Conservation (phyloP, 2,888 invertebrate species). For the Nesidiocoris tenuis region DNA sequence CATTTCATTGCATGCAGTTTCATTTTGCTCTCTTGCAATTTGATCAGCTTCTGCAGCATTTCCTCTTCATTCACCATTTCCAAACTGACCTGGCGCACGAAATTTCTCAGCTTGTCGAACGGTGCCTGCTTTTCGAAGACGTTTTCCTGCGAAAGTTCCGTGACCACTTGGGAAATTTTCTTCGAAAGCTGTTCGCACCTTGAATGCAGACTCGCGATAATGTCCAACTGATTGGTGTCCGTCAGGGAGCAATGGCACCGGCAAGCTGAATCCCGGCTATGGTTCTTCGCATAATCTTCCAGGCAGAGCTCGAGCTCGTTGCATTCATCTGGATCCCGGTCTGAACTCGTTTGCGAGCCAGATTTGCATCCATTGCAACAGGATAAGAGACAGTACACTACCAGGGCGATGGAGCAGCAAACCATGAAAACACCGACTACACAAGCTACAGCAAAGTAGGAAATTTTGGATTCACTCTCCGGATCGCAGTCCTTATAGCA, state of each 20-base stretch:
- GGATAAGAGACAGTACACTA: conserved; percentile 21
- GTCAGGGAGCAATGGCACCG: conserved; percentile 17
- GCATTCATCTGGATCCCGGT: not conserved
- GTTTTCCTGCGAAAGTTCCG: conserved; percentile 22
- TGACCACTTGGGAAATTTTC: conserved; percentile 20
- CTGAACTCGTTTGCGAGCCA: conserved; percentile 2
- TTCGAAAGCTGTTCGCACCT: conserved; percentile 19
- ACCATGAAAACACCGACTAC: not conserved
- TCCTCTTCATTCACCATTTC: conserved; percentile 28
- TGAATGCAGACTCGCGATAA: conserved; percentile 11
- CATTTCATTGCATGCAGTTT: too few species aligned
- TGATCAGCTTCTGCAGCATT: conserved; percentile 1
- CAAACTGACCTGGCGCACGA: conserved; percentile 8
- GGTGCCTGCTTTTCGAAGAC: conserved; percentile 3
- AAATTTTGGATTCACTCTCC: not conserved
- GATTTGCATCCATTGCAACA: too few species aligned
- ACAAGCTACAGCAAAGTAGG: not conserved
- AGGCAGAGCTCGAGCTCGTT: conserved; percentile 7
- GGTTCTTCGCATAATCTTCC: not conserved
- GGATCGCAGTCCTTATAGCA: not conserved
- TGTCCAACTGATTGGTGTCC: conserved; percentile 15
- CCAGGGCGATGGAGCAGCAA: not conserved
- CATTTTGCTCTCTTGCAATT: not conserved
- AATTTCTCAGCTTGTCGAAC: conserved; percentile 18
- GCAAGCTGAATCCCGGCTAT: too few species aligned